Percentiles rank a stretch among this genome's conserved stretches.
Evolutionary conservation across 1,140 invertebrate species (phyloP).

Genomic region (Artemia franciscana): DNA sequence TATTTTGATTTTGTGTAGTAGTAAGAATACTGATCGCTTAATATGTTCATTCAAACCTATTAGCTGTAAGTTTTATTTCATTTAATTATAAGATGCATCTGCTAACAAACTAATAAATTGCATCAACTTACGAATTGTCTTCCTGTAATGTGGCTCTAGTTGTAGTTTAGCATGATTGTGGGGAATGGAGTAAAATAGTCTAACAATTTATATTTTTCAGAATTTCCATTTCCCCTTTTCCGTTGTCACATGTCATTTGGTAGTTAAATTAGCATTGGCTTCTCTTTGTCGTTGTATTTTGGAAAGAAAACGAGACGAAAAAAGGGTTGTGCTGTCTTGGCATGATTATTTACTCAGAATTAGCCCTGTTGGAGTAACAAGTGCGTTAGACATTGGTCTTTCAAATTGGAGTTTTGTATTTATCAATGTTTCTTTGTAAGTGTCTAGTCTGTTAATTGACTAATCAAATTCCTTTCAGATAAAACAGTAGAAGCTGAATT

Average conservation of each 20-base stretch:
- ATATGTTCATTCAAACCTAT: not conserved
- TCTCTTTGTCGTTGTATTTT: slow-evolving; percentile 34
- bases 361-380: slow-evolving; percentile 57
- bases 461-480: not conserved
- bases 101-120: not conserved
- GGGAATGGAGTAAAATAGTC: slow-evolving; percentile 4
- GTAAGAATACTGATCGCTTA: not conserved
- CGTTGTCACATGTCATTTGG: slow-evolving; percentile 56
- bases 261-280: slow-evolving; percentile 57
- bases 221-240: slow-evolving; percentile 53
- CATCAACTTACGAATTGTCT: not conserved
- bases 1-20: no score
- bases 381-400: slow-evolving; percentile 84
- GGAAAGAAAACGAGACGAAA: slow-evolving; percentile 31
- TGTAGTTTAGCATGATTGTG: not conserved
- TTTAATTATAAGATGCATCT: not conserved
- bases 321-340: slow-evolving; percentile 38
- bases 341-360: slow-evolving; percentile 34
- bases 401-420: slow-evolving; percentile 89
- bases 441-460: slow-evolving; percentile 13
- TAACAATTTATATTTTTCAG: slow-evolving; percentile 28
- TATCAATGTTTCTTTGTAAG: slow-evolving; percentile 72
- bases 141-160: not conserved
- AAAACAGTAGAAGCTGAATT: not conserved
- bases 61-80: not conserved